Evolutionary conservation across 2,797 vertebrate genomes (phyloP).

Genomic region (Falco novaeseelandiae): DNA sequence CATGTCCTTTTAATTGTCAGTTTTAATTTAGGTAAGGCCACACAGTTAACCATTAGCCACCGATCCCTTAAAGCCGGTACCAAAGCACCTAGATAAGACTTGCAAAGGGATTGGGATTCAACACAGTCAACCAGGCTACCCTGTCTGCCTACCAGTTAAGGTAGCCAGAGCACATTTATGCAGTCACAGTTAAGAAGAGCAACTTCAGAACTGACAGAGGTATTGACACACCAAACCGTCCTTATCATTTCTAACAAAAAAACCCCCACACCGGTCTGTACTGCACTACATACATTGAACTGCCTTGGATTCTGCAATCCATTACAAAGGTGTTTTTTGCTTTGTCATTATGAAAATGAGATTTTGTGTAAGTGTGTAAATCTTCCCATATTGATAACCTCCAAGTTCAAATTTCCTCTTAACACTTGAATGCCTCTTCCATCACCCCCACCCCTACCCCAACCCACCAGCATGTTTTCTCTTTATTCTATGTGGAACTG

Average conservation of each 20-base stretch:
- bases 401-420: neutral
- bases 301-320: neutral
- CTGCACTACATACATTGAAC: neutral
- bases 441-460: no score
- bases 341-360: neutral
- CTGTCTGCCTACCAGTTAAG: neutral
- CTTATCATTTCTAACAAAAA: neutral
- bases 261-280: fast-evolving
- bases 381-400: neutral
- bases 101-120: neutral
- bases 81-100: neutral
- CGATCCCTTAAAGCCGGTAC: neutral
- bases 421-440: neutral
- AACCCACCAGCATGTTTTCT: neutral
- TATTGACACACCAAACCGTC: neutral
- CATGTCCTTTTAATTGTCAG: neutral
- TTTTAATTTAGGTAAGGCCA: neutral
- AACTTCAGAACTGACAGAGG: neutral
- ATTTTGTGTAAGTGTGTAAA: neutral
- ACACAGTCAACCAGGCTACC: neutral
- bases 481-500: neutral
- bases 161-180: neutral
- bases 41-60: neutral
- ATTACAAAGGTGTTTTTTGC: neutral
- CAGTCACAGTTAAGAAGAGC: neutral